phyloP scores from a whole-genome alignment of 2,888 invertebrate genomes.

The Ephialtes manifestator region DNA sequence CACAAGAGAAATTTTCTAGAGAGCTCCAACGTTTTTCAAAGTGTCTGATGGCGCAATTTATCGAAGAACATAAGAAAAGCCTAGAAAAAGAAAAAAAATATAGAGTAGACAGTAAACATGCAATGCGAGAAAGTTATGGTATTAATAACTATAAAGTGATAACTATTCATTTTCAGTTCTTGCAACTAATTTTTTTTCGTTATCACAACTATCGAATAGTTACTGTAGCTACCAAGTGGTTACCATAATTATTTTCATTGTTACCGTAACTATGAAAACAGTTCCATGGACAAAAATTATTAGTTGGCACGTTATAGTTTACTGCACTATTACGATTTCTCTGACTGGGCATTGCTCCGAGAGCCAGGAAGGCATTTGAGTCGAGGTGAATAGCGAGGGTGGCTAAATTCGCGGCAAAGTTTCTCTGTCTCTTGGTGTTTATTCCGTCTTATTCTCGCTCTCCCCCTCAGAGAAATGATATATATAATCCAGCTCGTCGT shows the following conservation, averaged over 20 bases:
- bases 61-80: neutral
- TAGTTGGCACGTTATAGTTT: too few relatives aligned
- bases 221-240: too few relatives aligned
- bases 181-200: too few relatives aligned
- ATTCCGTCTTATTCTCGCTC: constrained; percentile 44
- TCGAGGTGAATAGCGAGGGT: constrained; percentile 45
- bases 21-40: neutral
- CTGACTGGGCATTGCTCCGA: neutral
- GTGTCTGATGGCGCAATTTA: neutral
- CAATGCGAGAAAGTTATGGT: too few relatives aligned
- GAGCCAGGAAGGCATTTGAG: constrained; percentile 31
- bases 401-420: constrained; percentile 66
- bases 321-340: too few relatives aligned
- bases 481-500: constrained; percentile 64
- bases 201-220: too few relatives aligned
- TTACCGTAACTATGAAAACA: too few relatives aligned
- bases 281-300: too few relatives aligned
- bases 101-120: neutral
- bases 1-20: neutral
- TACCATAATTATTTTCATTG: too few relatives aligned
- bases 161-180: too few relatives aligned
- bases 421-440: constrained; percentile 42
- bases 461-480: constrained; percentile 42
- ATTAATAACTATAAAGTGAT: too few relatives aligned
- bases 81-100: neutral